Base-by-base conservation (phyloP, 2,113 vertebrate genomes). In the Rhombomys opimus region DNA sequence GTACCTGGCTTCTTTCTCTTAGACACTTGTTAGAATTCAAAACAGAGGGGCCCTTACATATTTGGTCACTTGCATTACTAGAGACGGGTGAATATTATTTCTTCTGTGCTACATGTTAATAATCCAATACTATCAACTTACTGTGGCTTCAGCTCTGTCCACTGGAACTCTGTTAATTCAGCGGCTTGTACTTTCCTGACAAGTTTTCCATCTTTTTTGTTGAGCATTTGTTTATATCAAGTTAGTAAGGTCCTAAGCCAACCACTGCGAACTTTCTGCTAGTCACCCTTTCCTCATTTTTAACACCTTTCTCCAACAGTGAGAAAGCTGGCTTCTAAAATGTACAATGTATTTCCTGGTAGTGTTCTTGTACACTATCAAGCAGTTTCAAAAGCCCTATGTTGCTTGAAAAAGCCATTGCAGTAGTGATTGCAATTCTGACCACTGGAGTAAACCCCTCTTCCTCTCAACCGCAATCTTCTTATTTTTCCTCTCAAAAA, bases 341-440 rank as follows among this genome's bases (percentile, higher is more conserved):
- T 3, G 12, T 22, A 87, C 20, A n/a, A 12, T 2, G 0, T 1
- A 25, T 3, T 18, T 17, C 13, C 61, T 9, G 61, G 15, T n/a
- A 92, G 1, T 14, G 0, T 7, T 35, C 73, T 35, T 12, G 1
- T 2, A 14, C 0, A 13, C 27, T 82, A 7, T 17, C 1, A 41
- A 86, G 52, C 6, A 10, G 15, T 30, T 65, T 82, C 54, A 11
- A 54, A 75, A 50, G 14, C 17, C 52, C 46, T 46, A 46, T 46
- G 46, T 46, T 46, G 46, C 46, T 46, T 46, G 46, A 46, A 46
- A 46, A 46, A 46, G 46, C 46, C 46, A 46, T 46, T 46, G 46
- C 46, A 46, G 46, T 46, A 46, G 46, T 46, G 46, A 5, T 46
- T 46, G 46, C 46, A 46, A 46, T 46, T 46, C 46, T 46, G 46